Evolutionary conservation across 2,888 invertebrate species (phyloP), one percentile per base, ranked within the genome.

Genomic region (Mesorhabditis belari): DNA sequence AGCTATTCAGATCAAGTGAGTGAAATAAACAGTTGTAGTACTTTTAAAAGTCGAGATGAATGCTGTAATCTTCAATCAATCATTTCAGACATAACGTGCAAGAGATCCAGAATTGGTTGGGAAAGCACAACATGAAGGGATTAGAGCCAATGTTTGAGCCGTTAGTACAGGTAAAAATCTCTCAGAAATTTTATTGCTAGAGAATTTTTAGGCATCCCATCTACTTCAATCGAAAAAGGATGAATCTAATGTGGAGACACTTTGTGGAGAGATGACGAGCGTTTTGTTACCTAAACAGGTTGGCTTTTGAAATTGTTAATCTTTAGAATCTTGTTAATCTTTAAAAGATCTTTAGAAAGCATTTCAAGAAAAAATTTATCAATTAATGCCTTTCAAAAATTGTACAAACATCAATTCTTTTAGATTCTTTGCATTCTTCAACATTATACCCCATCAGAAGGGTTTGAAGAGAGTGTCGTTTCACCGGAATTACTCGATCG

Each of bases 31-130:
- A 96, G 81, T 87, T 96, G 80, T 98, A 96, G 83, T 73, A 73
- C 75, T 96, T 95, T 93, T 89, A 91, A 53, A 94, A 94, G 81
- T 96, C 95, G 0, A 90, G 94, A 86, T 93, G 95, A 83, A 93
- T 96, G 75, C 86, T 85, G 81, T 83, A 65, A 70, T 76, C 95
- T 26, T 66, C 19, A 35, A 23, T 17, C 35, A 21, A 6, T 24
- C n/a, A 3, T 62, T 71, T 60, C 53, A 77, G 74, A 50, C 79
- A 79, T 66, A 79, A 79, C 59, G 78, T 77, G 44, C 72, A 67
- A 25, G 76, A 79, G 64, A 60, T 80, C 26, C 70, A 75, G 58
- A 62, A 63, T 17, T 79, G 79, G 79, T 67, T 79, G 23, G 80
- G 83, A 56, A 62, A 87, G 87, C 87, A 62, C 85, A 58, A 70